Evolutionary conservation across 92 coral and sea anemone species (phyloP).

Genomic region (Palythoa grandis): DNA sequence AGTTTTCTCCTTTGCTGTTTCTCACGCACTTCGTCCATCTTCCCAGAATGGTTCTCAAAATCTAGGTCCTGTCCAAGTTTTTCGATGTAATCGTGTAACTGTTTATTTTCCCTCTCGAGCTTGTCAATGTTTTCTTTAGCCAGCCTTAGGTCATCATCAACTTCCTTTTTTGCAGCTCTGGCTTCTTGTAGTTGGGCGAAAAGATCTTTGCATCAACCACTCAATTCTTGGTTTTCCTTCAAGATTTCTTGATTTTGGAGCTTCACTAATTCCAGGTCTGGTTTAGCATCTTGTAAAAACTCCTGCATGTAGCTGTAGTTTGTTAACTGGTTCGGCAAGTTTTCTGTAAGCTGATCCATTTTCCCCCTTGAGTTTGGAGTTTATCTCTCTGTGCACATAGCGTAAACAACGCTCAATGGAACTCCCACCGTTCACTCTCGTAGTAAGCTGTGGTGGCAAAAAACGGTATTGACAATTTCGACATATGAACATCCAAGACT

Average conservation of each 20-base stretch:
- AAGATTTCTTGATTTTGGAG: neutral
- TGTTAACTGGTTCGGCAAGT: constrained; percentile 9
- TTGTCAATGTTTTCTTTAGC: constrained; percentile 22
- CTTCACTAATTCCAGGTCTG: neutral
- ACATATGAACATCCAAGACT: constrained; percentile 23
- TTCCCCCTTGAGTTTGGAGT: constrained; percentile 30
- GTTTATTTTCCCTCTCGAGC: constrained; percentile 38
- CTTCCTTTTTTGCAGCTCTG: constrained; percentile 25
- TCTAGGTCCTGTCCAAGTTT: constrained; percentile 30
- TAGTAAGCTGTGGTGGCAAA: constrained; percentile 11
- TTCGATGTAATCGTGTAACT: constrained; percentile 40
- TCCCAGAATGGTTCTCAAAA: constrained; percentile 35
- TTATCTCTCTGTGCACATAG: constrained; percentile 27
- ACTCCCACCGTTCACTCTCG: constrained; percentile 22
- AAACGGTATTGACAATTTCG: constrained; percentile 38
- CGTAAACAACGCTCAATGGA: too few species aligned
- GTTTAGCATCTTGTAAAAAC: constrained; percentile 35
- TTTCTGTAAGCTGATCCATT: constrained; percentile 37
- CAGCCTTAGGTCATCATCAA: constrained; percentile 5
- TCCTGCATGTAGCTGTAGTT: constrained; percentile 16
- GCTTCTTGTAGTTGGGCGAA: constrained; percentile 17
- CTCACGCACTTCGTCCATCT: constrained; percentile 43
- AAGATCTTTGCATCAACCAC: constrained; percentile 41
- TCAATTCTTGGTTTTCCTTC: constrained; percentile 31
- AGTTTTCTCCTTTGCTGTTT: constrained; percentile 60